phyloP scores from a whole-genome alignment of 2,797 vertebrate genomes.

The Micromesistius poutassou region DNA sequence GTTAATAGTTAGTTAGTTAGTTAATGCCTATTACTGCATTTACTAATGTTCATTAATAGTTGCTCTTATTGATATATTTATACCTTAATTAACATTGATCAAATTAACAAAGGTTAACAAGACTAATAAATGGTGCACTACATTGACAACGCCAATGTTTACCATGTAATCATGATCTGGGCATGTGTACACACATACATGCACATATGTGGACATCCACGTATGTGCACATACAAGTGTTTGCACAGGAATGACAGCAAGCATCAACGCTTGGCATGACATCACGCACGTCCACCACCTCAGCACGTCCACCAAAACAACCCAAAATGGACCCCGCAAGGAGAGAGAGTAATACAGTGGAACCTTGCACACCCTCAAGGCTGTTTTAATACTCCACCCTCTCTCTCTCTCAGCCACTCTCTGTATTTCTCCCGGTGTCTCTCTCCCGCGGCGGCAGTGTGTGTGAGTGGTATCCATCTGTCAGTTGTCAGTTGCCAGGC shows the following conservation, averaged over 20 bases:
- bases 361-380: slow-evolving; percentile 78
- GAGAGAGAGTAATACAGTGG: slow-evolving; percentile 83
- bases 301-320: slow-evolving; percentile 81
- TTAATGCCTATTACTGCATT: too few species aligned
- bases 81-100: too few species aligned
- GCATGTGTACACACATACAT: background rate
- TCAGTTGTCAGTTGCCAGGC: slow-evolving; percentile 96
- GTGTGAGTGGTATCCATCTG: slow-evolving; percentile 99
- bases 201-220: slow-evolving; percentile 24
- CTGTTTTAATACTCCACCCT: slow-evolving; percentile 30
- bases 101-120: too few species aligned
- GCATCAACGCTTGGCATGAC: slow-evolving; percentile 52
- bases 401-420: slow-evolving; percentile 2
- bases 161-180: background rate
- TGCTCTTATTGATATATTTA: too few species aligned
- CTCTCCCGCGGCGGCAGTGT: slow-evolving; percentile 76
- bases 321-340: slow-evolving; percentile 72
- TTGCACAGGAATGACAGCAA: slow-evolving; percentile 1
- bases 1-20: too few species aligned
- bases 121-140: too few species aligned
- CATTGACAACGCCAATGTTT: too few species aligned
- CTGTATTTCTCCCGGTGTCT: slow-evolving; percentile 24
- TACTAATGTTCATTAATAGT: too few species aligned
- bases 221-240: slow-evolving; percentile 8
- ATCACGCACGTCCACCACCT: slow-evolving; percentile 84